Conservation (phyloP, 2,888 invertebrate genomes). For the Pterobdella sp. region DNA sequence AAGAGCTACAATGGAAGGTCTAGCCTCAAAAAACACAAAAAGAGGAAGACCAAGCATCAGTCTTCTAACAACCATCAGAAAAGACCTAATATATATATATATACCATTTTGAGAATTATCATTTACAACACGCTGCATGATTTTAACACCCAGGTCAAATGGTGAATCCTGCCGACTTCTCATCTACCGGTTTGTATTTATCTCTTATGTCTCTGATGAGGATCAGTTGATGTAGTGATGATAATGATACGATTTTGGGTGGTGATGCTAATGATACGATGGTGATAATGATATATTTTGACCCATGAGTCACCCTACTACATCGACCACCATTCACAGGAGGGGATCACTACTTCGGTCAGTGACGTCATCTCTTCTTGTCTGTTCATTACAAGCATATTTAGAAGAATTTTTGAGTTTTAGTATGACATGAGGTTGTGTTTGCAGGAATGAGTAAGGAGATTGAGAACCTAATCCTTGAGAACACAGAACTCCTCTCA, state of each 20-base stretch:
- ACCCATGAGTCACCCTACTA: background rate
- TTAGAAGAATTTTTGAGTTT: background rate
- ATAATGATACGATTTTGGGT: too few relatives aligned
- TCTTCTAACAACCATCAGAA: too few relatives aligned
- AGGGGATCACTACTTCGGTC: conserved; percentile 6
- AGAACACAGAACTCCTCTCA: conserved; percentile 93
- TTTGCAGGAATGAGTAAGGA: conserved; percentile 93
- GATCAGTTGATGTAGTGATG: too few relatives aligned
- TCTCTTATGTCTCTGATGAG: too few relatives aligned
- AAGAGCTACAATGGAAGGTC: too few relatives aligned
- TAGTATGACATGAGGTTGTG: background rate
- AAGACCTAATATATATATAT: too few relatives aligned
- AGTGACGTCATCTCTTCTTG: background rate
- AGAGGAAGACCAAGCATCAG: too few relatives aligned
- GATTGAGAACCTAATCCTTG: conserved; percentile 95
- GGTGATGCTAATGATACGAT: background rate
- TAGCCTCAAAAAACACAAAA: too few relatives aligned
- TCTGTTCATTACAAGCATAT: background rate
- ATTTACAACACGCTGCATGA: background rate
- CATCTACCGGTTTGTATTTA: conserved; percentile 23
- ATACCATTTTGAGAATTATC: too few relatives aligned
- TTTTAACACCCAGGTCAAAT: conserved; percentile 20
- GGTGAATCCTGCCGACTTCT: conserved; percentile 26
- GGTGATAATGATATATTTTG: background rate
- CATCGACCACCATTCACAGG: background rate